Percentiles rank a stretch among this genome's conserved stretches.
phyloP scores from a whole-genome alignment of 2,113 vertebrate genomes.

The Anhinga rufa region DNA sequence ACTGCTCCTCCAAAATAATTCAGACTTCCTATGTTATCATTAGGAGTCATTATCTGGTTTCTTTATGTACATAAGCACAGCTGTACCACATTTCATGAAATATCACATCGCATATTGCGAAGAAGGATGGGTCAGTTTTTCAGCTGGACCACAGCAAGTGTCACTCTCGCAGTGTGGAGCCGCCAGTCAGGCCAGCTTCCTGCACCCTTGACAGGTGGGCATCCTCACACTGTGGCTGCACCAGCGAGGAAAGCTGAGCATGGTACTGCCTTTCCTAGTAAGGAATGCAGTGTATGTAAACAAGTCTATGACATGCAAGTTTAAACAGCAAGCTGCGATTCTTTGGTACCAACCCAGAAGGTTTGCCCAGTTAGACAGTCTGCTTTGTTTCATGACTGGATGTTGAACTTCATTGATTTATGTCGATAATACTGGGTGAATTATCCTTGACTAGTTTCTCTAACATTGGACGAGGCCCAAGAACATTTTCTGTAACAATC shows the following conservation, averaged over 20 bases:
- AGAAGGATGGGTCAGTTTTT: not conserved
- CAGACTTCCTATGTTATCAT: not conserved
- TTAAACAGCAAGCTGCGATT: not conserved
- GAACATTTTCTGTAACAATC: not conserved
- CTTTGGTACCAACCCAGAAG: not conserved
- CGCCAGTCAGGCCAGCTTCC: not conserved
- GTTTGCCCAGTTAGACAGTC: not conserved
- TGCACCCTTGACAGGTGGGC: rapidly evolving
- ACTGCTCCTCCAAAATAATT: not conserved
- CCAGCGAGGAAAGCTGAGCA: rapidly evolving
- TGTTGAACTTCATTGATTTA: not conserved
- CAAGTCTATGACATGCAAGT: not conserved
- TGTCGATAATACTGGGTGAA: not conserved
- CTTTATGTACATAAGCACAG: not conserved
- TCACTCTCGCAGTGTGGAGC: rapidly evolving
- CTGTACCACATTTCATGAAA: not conserved
- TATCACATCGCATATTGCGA: rapidly evolving
- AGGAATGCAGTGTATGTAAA: rapidly evolving
- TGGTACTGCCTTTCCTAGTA: not conserved
- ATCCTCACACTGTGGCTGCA: rapidly evolving
- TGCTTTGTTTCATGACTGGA: not conserved
- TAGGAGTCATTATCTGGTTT: not conserved
- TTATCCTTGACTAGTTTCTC: not conserved
- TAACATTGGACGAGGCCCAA: not conserved
- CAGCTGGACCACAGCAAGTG: not conserved